These are phyloP conservation scores for Spodoptera frugiperda DNA, from an alignment of 1,140 invertebrate genomes.

Conservation along the genomic window DNA sequence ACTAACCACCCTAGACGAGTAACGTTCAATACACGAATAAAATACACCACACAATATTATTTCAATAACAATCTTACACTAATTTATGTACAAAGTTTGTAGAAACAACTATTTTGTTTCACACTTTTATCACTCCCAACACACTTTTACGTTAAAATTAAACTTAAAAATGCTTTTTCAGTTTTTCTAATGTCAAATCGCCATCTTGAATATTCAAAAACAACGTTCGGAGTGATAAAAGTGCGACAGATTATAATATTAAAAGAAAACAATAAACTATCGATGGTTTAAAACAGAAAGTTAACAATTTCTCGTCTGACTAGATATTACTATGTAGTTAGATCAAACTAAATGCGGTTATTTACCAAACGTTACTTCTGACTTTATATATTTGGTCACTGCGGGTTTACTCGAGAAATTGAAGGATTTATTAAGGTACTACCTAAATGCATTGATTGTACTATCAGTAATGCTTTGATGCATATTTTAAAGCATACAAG, in stretches of 20 bases:
- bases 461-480: background rate
- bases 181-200: background rate
- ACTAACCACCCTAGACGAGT: slow-evolving; percentile 58
- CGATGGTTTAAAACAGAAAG: slow-evolving; percentile 29
- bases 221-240: slow-evolving; percentile 33
- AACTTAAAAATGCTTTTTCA: background rate
- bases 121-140: slow-evolving; percentile 31
- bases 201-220: slow-evolving; percentile 1
- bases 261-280: slow-evolving; percentile 36
- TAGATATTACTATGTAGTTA: slow-evolving; percentile 40
- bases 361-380: background rate
- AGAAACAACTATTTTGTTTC: slow-evolving; percentile 48
- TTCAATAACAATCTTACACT: slow-evolving; percentile 75
- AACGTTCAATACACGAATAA: slow-evolving; percentile 61
- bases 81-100: slow-evolving; percentile 68
- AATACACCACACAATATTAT: slow-evolving; percentile 69
- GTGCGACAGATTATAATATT: slow-evolving; percentile 19
- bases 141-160: background rate
- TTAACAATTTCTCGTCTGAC: slow-evolving; percentile 44
- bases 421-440: background rate
- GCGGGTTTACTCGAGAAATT: slow-evolving; percentile 17
- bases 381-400: slow-evolving; percentile 18
- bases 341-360: slow-evolving; percentile 38
- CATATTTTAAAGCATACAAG: background rate
- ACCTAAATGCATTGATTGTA: background rate